Evolutionary conservation across 1,140 invertebrate species (phyloP).

Genomic region (Matsumurasca onukii): DNA sequence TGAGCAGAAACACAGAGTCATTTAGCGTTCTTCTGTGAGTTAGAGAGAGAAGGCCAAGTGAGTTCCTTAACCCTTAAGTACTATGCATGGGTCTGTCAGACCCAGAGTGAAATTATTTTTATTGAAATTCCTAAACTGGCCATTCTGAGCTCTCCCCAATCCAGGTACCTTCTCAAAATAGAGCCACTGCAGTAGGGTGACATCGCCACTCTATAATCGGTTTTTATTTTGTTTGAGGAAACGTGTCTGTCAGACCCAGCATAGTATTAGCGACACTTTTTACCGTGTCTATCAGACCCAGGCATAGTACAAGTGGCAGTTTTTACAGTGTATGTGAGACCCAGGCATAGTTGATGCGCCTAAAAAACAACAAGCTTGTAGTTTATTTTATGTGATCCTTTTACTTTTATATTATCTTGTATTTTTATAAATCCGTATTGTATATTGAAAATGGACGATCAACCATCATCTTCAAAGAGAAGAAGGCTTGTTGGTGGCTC

Average conservation of each 20-base stretch:
- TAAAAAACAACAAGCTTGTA: neutral
- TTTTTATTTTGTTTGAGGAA: neutral
- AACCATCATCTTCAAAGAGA: neutral
- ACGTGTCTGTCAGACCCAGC: neutral
- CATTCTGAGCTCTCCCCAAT: neutral
- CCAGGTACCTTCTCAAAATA: neutral
- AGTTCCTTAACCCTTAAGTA: too few species aligned
- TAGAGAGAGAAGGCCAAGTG: too few species aligned
- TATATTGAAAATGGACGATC: neutral
- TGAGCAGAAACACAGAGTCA: too few species aligned
- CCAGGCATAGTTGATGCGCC: neutral
- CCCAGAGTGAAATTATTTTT: neutral
- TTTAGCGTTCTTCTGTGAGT: too few species aligned
- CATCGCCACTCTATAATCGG: neutral
- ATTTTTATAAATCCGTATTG: neutral
- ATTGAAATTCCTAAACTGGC: neutral
- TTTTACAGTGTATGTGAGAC: neutral
- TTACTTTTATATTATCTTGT: too few species aligned
- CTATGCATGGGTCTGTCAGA: conserved; percentile 4
- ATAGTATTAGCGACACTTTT: neutral
- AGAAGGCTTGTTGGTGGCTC: neutral
- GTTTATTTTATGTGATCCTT: neutral
- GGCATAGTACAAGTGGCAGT: too few species aligned
- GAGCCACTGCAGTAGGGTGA: neutral
- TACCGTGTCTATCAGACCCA: conserved; percentile 4